Evolutionary conservation across 1,140 invertebrate genomes (phyloP).

Genomic region (Drosophila aff.): DNA sequence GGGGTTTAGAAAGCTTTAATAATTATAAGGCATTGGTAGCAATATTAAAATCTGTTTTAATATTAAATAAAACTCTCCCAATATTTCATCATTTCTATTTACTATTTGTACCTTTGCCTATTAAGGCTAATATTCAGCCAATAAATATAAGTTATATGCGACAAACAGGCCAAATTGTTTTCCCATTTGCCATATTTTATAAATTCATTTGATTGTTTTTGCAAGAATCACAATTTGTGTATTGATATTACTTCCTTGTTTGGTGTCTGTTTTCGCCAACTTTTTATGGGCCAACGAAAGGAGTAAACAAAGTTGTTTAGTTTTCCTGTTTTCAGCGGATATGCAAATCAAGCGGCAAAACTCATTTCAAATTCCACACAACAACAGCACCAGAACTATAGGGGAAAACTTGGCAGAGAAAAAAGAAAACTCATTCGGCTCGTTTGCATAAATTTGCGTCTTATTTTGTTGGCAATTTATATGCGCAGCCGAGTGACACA

Average conservation of each 20-base stretch:
- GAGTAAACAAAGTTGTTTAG: constrained; percentile 70
- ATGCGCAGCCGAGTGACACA: constrained; percentile 71
- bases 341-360: constrained; percentile 59
- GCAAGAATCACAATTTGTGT: constrained; percentile 25
- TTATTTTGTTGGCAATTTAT: constrained; percentile 80
- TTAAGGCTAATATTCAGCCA: neutral
- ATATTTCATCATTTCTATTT: neutral
- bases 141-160: neutral
- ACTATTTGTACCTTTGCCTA: no score
- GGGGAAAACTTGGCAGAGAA: constrained; percentile 1
- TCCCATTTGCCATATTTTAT: constrained; percentile 13
- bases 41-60: neutral
- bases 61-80: neutral
- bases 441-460: constrained; percentile 74
- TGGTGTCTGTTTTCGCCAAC: constrained; percentile 30
- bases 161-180: neutral
- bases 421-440: constrained; percentile 35
- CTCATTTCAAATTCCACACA: constrained; percentile 58
- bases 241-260: constrained; percentile 24
- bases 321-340: constrained; percentile 58
- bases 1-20: no score
- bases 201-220: constrained; percentile 58
- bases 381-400: constrained; percentile 4
- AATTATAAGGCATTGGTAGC: neutral
- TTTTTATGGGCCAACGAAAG: constrained; percentile 34